Percentiles rank a stretch among this genome's conserved stretches.
These are phyloP conservation scores for Platycheirus albimanus DNA, from an alignment of 2,888 invertebrate genomes.

Conservation along the genomic window DNA sequence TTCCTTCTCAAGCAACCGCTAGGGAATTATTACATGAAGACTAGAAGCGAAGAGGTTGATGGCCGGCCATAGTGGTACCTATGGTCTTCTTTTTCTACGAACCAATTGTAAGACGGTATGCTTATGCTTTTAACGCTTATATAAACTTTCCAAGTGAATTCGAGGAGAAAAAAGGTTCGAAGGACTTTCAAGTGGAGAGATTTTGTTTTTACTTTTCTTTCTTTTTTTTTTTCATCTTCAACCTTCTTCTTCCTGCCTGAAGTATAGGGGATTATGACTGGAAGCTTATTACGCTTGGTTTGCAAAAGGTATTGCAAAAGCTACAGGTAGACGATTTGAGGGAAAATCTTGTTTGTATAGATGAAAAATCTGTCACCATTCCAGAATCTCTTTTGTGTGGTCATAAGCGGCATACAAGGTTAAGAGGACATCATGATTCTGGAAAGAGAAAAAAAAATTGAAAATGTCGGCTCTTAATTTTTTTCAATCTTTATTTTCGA, in stretches of 20 bases:
- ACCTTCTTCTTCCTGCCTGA: not conserved
- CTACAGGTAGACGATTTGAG: constrained; percentile 22
- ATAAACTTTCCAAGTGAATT: constrained; percentile 15
- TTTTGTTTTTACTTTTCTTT: constrained; percentile 16
- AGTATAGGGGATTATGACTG: constrained; percentile 32
- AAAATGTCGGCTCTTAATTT: too few relatives aligned
- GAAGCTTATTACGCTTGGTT: constrained; percentile 15
- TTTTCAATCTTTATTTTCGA: too few relatives aligned
- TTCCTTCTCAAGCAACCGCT: constrained; percentile 8
- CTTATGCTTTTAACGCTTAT: constrained; percentile 38
- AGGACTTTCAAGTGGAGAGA: constrained; percentile 35
- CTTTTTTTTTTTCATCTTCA: not conserved
- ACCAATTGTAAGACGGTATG: constrained; percentile 34
- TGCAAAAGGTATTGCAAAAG: constrained; percentile 26
- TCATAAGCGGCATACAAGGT: too few relatives aligned
- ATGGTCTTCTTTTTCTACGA: constrained; percentile 30
- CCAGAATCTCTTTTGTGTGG: too few relatives aligned
- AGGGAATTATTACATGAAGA: constrained; percentile 44
- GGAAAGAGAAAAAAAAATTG: too few relatives aligned
- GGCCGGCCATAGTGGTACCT: constrained; percentile 3
- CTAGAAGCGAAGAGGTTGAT: constrained; percentile 2
- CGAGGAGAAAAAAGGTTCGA: constrained; percentile 42
- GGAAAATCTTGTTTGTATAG: not conserved
- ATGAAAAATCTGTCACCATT: too few relatives aligned
- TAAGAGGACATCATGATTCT: too few relatives aligned